Evolutionary conservation across 2,113 vertebrate species (phyloP), one percentile per base, ranked within the genome.

Genomic region (Connochaetes taurinus): DNA sequence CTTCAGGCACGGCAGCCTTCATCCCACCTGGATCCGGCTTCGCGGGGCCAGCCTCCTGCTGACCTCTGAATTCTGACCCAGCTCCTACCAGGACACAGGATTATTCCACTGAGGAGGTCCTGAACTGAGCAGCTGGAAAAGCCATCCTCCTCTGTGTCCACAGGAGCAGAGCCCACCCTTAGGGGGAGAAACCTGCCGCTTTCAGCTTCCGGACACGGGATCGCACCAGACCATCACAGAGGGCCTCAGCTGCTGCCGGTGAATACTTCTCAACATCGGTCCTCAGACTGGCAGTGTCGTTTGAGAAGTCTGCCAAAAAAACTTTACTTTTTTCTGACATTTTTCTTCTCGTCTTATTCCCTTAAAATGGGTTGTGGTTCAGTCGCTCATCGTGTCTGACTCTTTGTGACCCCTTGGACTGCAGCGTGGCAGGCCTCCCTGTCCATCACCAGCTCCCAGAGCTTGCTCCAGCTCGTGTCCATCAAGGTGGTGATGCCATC

Each of bases 21-120:
- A 47, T 94, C 71, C 57, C 4, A 50, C 97, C 13, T 1, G 87
- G 76, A 0, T 40, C 94, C 31, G n/a, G 50, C 95, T 98, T 98
- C 57, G 83, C 50, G 52, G 47, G 74, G 78, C 95, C 97, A 96
- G 19, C 25, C 11, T 84, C 43, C 25, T 55, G 50, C 60, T 33
- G 71, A 93, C 64, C 60, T 94, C 36, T 25, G 27, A 58, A 87
- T 16, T 95, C 36, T 83, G 60, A 94, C 31, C 62, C 67, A 87
- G 96, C 92, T 96, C 89, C 87, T 94, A 47, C 74, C 52, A 60
- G 14, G 95, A 94, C 95, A 14, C 15, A 52, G 8, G 29, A 2
- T 84, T 97, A 2, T 84, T 97, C 47, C 82, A 6, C 64, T 82
- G 83, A 92, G 52, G 62, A 86, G 84, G 87, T 94, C 31, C 52